These are phyloP conservation scores for Babyrousa celebensis DNA, from an alignment of 2,797 vertebrate species.

Conservation along the genomic window DNA sequence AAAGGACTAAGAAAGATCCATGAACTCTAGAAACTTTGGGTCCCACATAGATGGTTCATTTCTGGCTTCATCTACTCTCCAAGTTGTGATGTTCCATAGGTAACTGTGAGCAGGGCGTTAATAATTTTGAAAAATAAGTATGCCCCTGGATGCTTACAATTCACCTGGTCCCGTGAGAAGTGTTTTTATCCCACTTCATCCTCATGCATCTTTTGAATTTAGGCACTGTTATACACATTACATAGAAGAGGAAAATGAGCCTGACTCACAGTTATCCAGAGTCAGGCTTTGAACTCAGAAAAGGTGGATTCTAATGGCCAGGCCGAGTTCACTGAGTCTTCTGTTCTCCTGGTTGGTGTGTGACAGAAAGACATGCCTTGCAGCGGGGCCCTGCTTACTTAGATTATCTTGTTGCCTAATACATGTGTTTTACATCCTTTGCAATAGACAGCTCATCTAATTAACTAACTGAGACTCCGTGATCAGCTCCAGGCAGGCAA, in stretches of 20 bases:
- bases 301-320: not conserved
- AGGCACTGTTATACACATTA: not conserved
- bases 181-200: not conserved
- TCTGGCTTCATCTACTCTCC: constrained; percentile 2
- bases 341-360: not conserved
- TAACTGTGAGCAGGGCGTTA: not conserved
- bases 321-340: not conserved
- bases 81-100: not conserved
- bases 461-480: constrained; percentile 7
- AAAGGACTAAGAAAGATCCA: not conserved
- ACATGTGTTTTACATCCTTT: not conserved
- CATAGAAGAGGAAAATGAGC: not conserved
- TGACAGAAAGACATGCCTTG: not conserved
- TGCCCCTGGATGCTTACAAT: not conserved
- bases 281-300: constrained; percentile 24
- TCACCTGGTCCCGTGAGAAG: not conserved
- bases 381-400: not conserved
- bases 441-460: not conserved
- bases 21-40: not conserved
- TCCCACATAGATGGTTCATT: not conserved
- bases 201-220: not conserved
- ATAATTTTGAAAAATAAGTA: constrained; percentile 52
- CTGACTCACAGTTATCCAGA: not conserved
- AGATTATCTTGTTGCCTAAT: not conserved
- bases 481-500: not conserved